phyloP scores from a whole-genome alignment of 2,888 invertebrate species.

The Litoditis marina region DNA sequence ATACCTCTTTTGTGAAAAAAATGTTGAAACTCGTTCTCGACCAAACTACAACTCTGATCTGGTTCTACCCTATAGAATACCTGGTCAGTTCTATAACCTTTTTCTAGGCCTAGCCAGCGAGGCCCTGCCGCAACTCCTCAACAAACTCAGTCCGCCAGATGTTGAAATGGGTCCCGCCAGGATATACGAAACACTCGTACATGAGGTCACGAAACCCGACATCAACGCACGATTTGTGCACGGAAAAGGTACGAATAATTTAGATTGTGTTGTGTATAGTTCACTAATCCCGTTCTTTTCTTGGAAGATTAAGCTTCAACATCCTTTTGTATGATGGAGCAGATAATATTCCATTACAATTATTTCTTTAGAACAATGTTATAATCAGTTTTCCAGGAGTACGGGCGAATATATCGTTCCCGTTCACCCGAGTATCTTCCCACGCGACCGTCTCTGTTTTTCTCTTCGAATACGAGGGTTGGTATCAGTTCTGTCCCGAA shows the following conservation, averaged over 20 bases:
- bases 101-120: conserved; percentile 32
- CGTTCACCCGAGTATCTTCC: conserved; percentile 26
- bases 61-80: no score
- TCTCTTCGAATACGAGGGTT: conserved; percentile 29
- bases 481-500: no score
- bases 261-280: no score
- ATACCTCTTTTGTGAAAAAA: background rate
- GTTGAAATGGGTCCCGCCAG: conserved; percentile 23
- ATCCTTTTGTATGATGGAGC: no score
- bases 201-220: conserved; percentile 37
- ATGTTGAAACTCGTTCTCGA: background rate
- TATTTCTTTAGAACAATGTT: background rate
- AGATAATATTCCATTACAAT: background rate
- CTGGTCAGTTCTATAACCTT: no score
- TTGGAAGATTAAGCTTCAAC: no score
- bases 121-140: conserved; percentile 35
- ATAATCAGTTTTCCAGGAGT: conserved; percentile 14
- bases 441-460: conserved; percentile 22
- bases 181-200: conserved; percentile 17
- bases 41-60: no score
- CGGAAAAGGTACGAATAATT: conserved; percentile 42
- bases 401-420: conserved; percentile 28
- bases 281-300: no score
- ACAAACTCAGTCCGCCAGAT: conserved; percentile 36
- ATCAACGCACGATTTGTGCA: conserved; percentile 47